Evolutionary conservation across 2,797 vertebrate genomes (phyloP).

Genomic region (Harpagifer antarcticus): DNA sequence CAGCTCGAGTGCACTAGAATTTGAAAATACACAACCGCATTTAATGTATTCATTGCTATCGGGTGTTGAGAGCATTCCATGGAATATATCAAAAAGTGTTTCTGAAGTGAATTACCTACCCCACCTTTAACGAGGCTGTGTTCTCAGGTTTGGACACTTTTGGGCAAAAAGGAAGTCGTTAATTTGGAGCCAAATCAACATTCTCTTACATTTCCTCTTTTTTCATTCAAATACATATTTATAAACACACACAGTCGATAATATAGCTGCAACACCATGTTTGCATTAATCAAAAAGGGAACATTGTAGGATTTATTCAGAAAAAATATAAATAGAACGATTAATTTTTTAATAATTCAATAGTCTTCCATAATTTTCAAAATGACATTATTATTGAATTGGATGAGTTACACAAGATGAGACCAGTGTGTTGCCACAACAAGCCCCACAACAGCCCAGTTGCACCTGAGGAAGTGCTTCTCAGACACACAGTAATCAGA

Average conservation of each 20-base stretch:
- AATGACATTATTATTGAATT: not conserved
- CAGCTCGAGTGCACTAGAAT: too few relatives aligned
- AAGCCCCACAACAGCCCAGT: slow-evolving; percentile 23
- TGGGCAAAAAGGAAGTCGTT: not conserved
- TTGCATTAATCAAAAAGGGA: not conserved
- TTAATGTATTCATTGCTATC: too few relatives aligned
- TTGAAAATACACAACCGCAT: too few relatives aligned
- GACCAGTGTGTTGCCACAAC: slow-evolving; percentile 25
- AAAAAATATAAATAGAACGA: not conserved
- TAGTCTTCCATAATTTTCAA: not conserved
- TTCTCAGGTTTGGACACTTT: not conserved
- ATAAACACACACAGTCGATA: not conserved
- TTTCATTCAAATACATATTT: not conserved
- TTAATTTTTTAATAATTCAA: not conserved
- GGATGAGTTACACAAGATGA: slow-evolving; percentile 11
- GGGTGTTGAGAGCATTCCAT: too few relatives aligned
- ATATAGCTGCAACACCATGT: not conserved
- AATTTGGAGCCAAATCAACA: not conserved
- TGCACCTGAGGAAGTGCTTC: slow-evolving; percentile 58
- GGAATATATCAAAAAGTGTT: too few relatives aligned
- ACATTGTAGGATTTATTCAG: not conserved
- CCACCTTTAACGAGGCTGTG: not conserved
- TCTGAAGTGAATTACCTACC: too few relatives aligned
- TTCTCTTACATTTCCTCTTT: not conserved
- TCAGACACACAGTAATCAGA: slow-evolving; percentile 69